Base-by-base conservation (phyloP, 2,888 invertebrate genomes). In the Trichacis sp. region DNA sequence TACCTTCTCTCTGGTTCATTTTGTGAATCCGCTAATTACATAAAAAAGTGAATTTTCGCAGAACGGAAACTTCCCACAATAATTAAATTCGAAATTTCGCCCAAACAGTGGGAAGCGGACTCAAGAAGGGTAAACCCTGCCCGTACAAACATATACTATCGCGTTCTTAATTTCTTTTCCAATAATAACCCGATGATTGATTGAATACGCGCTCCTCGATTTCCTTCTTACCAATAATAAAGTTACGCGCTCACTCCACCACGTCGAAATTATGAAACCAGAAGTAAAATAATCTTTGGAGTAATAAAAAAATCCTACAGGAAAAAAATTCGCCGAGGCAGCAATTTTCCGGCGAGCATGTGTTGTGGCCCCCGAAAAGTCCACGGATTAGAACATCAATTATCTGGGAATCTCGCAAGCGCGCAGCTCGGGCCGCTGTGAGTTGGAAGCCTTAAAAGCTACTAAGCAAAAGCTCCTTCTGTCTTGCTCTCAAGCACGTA, bases 361-460 rank as follows among this genome's bases (percentile, higher is more conserved):
- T n/a, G n/a, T n/a, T n/a, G n/a, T n/a, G n/a, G n/a, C n/a, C n/a
- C n/a, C n/a, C 24, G 8, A 24, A 24, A 24, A 24, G 3, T 5
- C 24, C 8, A 67, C 58, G 71, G 71, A 77, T 77, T 76, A 74
- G 75, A 78, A 77, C 78, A 79, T 79, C 76, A 78, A 77, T 79
- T 78, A 78, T 75, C 72, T 62, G 56, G 58, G 52, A 57, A 56
- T 63, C 57, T 59, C 55, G 61, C 50, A 61, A 18, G 15, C 43
- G 20, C 18, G 50, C 36, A 19, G 17, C 20, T 8, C n/a, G 58
- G 65, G 53, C 64, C 50, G 65, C 55, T 54, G 64, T 64, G 49
- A 73, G 76, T 76, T 78, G 77, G 75, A 80, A 76, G 76, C 80
- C 76, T 81, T 83, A 84, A 84, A 82, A 83, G 84, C 84, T 80